phyloP scores from a whole-genome alignment of 2,797 vertebrate species.

The Myotis myotis region DNA sequence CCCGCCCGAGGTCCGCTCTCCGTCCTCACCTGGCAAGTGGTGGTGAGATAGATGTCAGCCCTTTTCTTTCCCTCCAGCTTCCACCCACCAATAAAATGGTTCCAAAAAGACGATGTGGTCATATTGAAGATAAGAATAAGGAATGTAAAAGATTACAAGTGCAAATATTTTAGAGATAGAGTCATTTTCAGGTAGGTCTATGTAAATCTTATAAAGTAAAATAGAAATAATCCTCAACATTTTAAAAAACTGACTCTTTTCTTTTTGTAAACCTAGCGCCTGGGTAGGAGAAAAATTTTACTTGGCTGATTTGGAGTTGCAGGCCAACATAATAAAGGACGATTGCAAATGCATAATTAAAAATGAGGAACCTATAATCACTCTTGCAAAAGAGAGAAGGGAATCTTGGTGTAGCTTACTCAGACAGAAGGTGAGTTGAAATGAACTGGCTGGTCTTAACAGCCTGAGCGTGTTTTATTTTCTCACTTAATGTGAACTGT shows the following conservation, averaged over 20 bases:
- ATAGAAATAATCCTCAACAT: background rate
- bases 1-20: accelerated
- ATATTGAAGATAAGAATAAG: conserved; percentile 80
- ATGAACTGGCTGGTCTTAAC: accelerated
- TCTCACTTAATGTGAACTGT: background rate
- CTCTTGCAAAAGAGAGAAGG: conserved; percentile 78
- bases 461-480: accelerated
- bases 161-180: conserved; percentile 80
- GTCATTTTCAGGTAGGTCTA: conserved; percentile 85
- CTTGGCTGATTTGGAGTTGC: conserved; percentile 82
- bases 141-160: conserved; percentile 72
- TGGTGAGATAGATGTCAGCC: accelerated
- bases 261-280: conserved; percentile 76
- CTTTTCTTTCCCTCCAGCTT: conserved; percentile 75
- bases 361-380: conserved; percentile 77
- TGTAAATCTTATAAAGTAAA: background rate
- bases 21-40: accelerated
- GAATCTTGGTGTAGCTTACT: conserved; percentile 80
- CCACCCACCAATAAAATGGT: conserved; percentile 86
- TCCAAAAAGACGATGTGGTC: conserved; percentile 81
- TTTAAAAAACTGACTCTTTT: background rate
- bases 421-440: conserved; percentile 79
- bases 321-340: conserved; percentile 74
- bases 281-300: conserved; percentile 82
- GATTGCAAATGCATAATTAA: conserved; percentile 76